Conservation (phyloP, 2,888 invertebrate genomes). For the Polylopha cassiicola region DNA sequence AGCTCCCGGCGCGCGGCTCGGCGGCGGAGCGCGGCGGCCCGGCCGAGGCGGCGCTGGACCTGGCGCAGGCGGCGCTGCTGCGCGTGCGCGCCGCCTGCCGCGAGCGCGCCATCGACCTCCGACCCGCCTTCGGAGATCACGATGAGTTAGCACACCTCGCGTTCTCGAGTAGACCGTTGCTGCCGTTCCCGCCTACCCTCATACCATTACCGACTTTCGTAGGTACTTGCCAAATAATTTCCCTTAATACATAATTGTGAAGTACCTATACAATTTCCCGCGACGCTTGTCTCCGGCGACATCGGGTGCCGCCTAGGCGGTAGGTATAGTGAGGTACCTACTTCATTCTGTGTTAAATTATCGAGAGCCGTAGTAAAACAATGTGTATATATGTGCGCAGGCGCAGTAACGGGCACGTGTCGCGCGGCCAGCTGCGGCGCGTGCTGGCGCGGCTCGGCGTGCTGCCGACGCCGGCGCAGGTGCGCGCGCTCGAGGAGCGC, state of each 20-base stretch:
- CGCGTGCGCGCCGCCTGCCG: conserved; percentile 79
- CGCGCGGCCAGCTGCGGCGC: conserved; percentile 82
- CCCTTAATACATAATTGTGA: no score
- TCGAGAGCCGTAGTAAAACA: background rate
- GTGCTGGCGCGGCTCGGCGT: conserved; percentile 82
- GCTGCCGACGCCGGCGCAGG: conserved; percentile 80
- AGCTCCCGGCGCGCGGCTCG: conserved; percentile 69
- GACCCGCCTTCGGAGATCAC: conserved; percentile 83
- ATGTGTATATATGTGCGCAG: conserved; percentile 54
- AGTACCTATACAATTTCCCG: no score
- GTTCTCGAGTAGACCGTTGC: no score
- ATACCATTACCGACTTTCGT: no score
- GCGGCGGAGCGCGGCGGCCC: conserved; percentile 39
- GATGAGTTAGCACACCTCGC: conserved; percentile 80
- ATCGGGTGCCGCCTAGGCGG: no score
- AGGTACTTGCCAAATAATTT: no score
- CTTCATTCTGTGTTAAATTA: no score
- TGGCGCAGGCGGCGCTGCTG: conserved; percentile 79
- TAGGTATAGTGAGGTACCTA: no score
- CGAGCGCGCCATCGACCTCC: conserved; percentile 79
- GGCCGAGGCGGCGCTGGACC: conserved; percentile 51
- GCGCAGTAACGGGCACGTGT: conserved; percentile 83
- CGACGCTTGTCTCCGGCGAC: no score
- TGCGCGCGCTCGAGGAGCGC: conserved; percentile 81
- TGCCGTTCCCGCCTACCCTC: no score